phyloP scores from a whole-genome alignment of 2,113 vertebrate genomes.

The Gavia stellata region DNA sequence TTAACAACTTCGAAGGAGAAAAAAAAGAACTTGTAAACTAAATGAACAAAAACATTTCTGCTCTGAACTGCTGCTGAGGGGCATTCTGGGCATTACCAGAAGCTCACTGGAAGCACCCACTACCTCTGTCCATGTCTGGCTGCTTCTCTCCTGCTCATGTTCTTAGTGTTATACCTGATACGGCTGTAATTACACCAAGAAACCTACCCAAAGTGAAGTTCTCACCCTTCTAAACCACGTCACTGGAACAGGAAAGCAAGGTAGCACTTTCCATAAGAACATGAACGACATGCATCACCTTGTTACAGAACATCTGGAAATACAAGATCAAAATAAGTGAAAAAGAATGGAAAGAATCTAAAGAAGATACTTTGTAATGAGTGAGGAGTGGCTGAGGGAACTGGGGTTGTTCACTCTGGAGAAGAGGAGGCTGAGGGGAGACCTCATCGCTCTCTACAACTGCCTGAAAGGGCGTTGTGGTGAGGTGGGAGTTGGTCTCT shows the following conservation, averaged over 20 bases:
- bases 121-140: no score
- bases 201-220: neutral
- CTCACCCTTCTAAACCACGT: neutral
- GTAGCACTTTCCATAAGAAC: neutral
- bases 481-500: no score
- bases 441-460: no score
- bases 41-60: neutral
- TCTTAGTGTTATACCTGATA: neutral
- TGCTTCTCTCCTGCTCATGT: neutral
- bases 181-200: neutral
- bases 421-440: no score
- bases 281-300: rapidly evolving
- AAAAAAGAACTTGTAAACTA: neutral
- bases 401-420: no score
- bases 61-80: neutral
- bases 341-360: no score
- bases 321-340: no score
- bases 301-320: no score
- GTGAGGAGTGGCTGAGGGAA: no score
- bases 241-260: neutral
- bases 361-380: no score
- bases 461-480: no score
- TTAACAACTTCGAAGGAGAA: neutral
- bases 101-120: neutral
- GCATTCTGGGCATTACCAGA: neutral